phyloP scores from a whole-genome alignment of 2,888 invertebrate genomes.

The Parnassius glacialis region DNA sequence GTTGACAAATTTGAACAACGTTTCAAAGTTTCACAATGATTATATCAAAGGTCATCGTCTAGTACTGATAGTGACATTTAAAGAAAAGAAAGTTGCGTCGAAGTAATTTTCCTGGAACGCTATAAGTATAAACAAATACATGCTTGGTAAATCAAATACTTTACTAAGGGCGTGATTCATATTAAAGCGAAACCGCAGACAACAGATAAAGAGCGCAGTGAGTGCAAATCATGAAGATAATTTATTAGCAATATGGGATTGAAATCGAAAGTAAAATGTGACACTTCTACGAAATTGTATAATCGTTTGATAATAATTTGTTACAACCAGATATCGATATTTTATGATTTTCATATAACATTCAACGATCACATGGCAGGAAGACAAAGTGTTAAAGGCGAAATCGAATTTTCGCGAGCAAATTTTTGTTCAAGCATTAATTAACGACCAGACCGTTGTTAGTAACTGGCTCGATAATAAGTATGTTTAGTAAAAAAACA shows the following conservation, averaged over 20 bases:
- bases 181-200: slow-evolving; percentile 4
- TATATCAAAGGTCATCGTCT: too few species aligned
- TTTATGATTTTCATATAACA: background rate
- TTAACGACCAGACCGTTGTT: too few species aligned
- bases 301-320: slow-evolving; percentile 1
- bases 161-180: slow-evolving; percentile 7
- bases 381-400: background rate
- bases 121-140: slow-evolving; percentile 4
- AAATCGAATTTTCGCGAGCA: too few species aligned
- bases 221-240: slow-evolving; percentile 2
- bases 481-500: too few species aligned
- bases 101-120: slow-evolving; percentile 13
- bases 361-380: background rate
- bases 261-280: slow-evolving; percentile 11
- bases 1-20: too few species aligned
- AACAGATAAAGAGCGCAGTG: slow-evolving; percentile 4
- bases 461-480: too few species aligned
- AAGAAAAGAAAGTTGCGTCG: slow-evolving; percentile 1
- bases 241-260: background rate
- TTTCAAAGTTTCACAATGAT: too few species aligned
- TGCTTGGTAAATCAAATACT: slow-evolving; percentile 4
- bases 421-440: too few species aligned
- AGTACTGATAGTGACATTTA: too few species aligned
- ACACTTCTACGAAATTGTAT: background rate
- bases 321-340: background rate